Evolutionary conservation across 2,797 vertebrate species (phyloP), one percentile per base, ranked within the genome.

Genomic region (Falco cherrug): DNA sequence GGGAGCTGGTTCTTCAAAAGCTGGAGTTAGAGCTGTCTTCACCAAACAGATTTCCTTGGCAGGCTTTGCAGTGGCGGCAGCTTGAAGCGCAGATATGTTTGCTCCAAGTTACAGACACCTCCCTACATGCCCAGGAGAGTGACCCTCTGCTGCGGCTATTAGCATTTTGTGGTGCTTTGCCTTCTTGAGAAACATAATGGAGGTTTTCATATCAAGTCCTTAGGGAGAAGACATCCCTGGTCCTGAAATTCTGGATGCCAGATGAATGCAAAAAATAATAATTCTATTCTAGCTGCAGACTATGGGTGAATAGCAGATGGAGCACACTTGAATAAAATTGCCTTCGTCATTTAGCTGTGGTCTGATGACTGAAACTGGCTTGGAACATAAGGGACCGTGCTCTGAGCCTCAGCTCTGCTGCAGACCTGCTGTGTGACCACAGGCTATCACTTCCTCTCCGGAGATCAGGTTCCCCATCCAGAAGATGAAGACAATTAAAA

Each of bases 161-260:
- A 91, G 76, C 76, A 96, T 91, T 96, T 93, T 83, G 88, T 31
- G n/a, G 69, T 84, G 45, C 59, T 91, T 89, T 71, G 67, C 39
- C 51, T 91, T 63, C 74, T 92, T 69, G 47, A 94, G 54, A 91
- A 97, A 91, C 24, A 81, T 59, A 91, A 86, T 60, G 37, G 47
- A 96, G 63, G 63, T 78, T 95, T 97, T 94, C 35, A 73, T 91
- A 81, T 89, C 82, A 84, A 51, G 70, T 93, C 89, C 82, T 73
- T 37, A 75, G 43, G 51, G 82, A n/a, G 21, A 94, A 94, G 54
- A 35, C 54, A 78, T 75, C 16, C 57, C 84, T 73, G 37, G 26
- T 37, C 73, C 48, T 69, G 84, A 95, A 96, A 88, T 69, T 88
- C 84, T 88, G 73, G 13, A 79, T 91, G 84, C 43, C 28, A 71